Evolutionary conservation across 2,797 vertebrate genomes (phyloP).

Genomic region (Oreonectes daqikongensis): DNA sequence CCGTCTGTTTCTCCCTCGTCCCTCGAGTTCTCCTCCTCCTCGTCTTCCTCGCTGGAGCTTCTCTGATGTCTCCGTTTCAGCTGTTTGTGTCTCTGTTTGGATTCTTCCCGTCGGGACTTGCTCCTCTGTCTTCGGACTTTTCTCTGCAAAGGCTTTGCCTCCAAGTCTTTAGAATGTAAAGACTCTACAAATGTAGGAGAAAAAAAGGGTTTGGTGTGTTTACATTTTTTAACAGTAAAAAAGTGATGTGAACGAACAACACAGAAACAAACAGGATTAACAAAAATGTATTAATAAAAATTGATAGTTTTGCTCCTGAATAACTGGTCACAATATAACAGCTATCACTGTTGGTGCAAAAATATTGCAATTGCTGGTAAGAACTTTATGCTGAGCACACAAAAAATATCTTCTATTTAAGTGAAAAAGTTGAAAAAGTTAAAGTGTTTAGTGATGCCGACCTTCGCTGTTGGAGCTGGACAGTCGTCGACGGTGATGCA

Average conservation of each 20-base stretch:
- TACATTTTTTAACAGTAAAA: no score
- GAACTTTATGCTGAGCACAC: no score
- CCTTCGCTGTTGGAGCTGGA: constrained; percentile 94
- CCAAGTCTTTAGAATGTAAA: constrained; percentile 59
- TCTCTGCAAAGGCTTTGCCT: constrained; percentile 69
- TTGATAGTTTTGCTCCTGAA: no score
- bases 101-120: constrained; percentile 26
- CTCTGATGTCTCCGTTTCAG: constrained; percentile 77
- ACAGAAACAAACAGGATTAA: no score
- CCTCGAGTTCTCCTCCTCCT: constrained; percentile 76
- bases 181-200: constrained; percentile 31
- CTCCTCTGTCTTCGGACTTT: constrained; percentile 71
- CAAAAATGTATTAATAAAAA: no score
- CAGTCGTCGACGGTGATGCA: constrained; percentile 81
- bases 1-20: constrained; percentile 75
- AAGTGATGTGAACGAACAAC: no score
- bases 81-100: constrained; percentile 67
- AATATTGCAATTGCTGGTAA: no score
- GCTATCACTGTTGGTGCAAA: background rate
- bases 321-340: no score
- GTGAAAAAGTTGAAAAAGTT: no score
- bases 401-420: no score
- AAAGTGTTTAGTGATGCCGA: constrained; percentile 52
- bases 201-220: no score
- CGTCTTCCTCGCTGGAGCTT: constrained; percentile 81